Evolutionary conservation across 2,113 vertebrate species (phyloP).

Genomic region (Crotalus tigris): DNA sequence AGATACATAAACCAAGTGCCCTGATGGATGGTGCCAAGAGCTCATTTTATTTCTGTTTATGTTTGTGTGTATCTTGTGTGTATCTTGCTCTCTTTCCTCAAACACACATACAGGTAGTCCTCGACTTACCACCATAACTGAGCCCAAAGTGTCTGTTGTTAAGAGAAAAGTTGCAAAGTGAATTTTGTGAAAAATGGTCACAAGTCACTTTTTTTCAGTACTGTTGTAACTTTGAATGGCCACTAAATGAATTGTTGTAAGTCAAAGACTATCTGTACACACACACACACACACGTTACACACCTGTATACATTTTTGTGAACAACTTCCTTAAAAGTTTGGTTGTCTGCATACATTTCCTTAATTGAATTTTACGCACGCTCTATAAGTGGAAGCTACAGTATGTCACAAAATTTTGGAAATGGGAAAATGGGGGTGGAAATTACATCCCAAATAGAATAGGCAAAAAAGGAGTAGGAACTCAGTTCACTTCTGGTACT

Average conservation of each 20-base stretch:
- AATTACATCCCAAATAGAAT: background rate
- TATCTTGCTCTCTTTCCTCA: background rate
- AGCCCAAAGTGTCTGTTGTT: background rate
- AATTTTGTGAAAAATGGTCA: background rate
- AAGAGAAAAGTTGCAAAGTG: background rate
- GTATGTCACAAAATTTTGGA: background rate
- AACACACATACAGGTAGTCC: background rate
- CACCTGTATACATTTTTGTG: background rate
- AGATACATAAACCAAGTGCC: background rate
- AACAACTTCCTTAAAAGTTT: background rate
- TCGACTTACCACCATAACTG: background rate
- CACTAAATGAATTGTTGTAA: too few species aligned
- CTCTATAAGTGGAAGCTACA: background rate
- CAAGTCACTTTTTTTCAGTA: too few species aligned
- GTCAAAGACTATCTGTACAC: too few species aligned
- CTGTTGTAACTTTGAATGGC: too few species aligned
- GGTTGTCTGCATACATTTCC: background rate
- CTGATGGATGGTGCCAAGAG: background rate
- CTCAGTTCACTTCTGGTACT: background rate
- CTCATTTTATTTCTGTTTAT: constrained; percentile 2
- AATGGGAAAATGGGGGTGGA: background rate
- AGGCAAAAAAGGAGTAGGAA: background rate
- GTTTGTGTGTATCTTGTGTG: background rate
- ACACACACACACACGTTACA: too few species aligned
- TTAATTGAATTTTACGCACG: background rate